phyloP scores from a whole-genome alignment of 1,140 invertebrate genomes.

The Akabosia matsudoensis region DNA sequence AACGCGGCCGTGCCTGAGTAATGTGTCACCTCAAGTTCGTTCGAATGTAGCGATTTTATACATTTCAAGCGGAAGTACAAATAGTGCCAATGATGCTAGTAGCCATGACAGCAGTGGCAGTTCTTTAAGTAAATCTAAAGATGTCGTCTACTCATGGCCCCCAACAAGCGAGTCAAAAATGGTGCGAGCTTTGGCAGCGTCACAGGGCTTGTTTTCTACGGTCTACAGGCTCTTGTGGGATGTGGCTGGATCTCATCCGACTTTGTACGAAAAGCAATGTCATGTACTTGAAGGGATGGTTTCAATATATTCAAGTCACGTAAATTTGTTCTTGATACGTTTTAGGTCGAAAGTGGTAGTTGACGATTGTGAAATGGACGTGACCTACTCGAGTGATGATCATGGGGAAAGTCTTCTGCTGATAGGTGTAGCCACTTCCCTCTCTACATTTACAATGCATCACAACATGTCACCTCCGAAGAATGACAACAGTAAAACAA shows the following conservation, averaged over 20 bases:
- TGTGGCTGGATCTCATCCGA: conserved; percentile 38
- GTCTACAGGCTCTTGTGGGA: conserved; percentile 36
- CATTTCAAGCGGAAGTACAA: background rate
- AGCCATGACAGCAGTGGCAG: too few species aligned
- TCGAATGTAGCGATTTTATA: background rate
- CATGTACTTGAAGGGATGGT: too few species aligned
- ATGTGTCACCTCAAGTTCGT: background rate
- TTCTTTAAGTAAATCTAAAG: too few species aligned
- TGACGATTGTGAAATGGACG: conserved; percentile 31
- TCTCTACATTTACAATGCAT: background rate
- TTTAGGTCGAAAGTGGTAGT: conserved; percentile 31
- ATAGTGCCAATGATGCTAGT: background rate
- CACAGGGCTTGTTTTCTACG: conserved; percentile 43
- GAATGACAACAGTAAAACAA: background rate
- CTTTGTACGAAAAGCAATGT: conserved; percentile 20
- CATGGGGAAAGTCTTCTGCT: conserved; percentile 33
- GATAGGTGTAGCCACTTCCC: conserved; percentile 1
- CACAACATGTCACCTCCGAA: background rate
- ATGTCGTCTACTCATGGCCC: conserved; percentile 41
- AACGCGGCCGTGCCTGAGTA: background rate
- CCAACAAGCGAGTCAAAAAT: conserved; percentile 27
- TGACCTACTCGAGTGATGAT: conserved; percentile 35
- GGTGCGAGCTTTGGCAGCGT: conserved; percentile 28
- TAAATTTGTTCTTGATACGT: background rate
- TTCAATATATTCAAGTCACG: too few species aligned